These are phyloP conservation scores for Octomys mimax DNA, from an alignment of 2,797 vertebrate species.

Conservation along the genomic window DNA sequence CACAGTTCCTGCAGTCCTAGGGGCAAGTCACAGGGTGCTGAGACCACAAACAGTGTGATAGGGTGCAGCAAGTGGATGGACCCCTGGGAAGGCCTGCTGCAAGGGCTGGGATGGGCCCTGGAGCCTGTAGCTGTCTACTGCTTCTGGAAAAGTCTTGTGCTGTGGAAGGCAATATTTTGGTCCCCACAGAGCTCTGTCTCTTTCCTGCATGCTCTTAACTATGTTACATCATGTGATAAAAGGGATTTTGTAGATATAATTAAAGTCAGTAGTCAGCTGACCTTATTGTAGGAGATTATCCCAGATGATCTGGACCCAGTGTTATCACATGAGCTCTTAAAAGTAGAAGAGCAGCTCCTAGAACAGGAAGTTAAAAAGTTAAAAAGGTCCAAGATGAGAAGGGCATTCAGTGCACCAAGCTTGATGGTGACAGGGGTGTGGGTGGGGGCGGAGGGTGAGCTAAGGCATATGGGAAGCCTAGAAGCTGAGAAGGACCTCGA, in stretches of 20 bases:
- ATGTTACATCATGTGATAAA: background rate
- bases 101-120: background rate
- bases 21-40: background rate
- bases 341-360: background rate
- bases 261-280: background rate
- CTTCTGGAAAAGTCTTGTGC: background rate
- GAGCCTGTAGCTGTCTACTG: background rate
- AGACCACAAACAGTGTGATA: background rate
- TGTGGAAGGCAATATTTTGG: constrained; percentile 17
- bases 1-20: background rate
- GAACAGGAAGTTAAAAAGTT: constrained; percentile 9
- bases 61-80: background rate
- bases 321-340: background rate
- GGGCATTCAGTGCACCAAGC: background rate
- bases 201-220: background rate
- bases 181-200: background rate
- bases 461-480: background rate
- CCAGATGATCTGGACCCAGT: background rate
- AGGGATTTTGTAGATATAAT: background rate
- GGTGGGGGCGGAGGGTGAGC: background rate
- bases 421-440: background rate
- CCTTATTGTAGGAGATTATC: background rate
- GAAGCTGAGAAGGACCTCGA: background rate
- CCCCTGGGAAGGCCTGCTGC: background rate
- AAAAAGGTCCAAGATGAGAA: background rate